These are phyloP conservation scores for Stercorarius parasiticus DNA, from an alignment of 2,113 vertebrate genomes.

Conservation along the genomic window DNA sequence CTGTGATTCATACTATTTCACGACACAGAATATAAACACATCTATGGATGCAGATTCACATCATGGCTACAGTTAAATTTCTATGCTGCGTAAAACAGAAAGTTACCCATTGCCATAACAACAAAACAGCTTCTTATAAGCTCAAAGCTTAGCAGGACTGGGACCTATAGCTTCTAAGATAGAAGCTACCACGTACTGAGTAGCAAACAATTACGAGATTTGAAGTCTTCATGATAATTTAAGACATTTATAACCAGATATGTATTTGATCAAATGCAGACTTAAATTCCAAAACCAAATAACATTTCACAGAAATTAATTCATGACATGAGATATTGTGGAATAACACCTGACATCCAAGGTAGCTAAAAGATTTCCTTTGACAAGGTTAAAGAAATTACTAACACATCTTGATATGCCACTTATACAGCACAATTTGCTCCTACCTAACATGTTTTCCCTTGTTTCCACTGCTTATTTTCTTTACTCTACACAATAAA, in stretches of 20 bases:
- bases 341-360: neutral
- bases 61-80: neutral
- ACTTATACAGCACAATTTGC: neutral
- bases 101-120: conserved; percentile 30
- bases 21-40: neutral
- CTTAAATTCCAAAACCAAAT: neutral
- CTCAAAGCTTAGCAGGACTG: neutral
- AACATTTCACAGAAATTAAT: neutral
- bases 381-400: neutral
- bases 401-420: neutral
- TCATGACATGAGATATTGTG: fast-evolving
- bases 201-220: neutral
- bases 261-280: neutral
- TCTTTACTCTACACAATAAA: neutral
- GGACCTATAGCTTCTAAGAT: neutral
- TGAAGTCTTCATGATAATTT: neutral
- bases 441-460: neutral
- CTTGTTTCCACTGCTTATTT: neutral
- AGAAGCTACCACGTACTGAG: neutral
- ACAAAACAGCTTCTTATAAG: neutral
- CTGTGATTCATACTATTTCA: neutral
- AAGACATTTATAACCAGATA: neutral
- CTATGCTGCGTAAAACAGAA: neutral
- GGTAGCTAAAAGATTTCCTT: neutral
- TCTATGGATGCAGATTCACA: neutral